These are phyloP conservation scores for Dendrocincla fuliginosa DNA, from an alignment of 2,797 vertebrate species.

Conservation along the genomic window DNA sequence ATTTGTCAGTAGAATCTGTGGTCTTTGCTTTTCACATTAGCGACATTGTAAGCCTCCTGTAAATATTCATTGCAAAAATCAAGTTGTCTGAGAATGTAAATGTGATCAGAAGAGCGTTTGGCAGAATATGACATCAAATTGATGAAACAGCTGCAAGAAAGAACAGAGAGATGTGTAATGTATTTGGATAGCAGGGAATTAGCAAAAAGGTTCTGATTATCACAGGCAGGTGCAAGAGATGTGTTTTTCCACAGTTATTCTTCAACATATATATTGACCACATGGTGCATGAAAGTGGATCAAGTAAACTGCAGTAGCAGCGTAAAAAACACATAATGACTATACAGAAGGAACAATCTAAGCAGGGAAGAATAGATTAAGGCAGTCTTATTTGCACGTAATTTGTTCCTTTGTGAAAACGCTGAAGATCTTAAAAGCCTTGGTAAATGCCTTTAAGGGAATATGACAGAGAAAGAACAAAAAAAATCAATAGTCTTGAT, in stretches of 20 bases:
- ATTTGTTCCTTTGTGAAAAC: slow-evolving; percentile 56
- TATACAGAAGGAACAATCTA: slow-evolving; percentile 32
- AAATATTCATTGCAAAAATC: slow-evolving; percentile 49
- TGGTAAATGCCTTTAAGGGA: slow-evolving; percentile 57
- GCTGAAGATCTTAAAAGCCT: slow-evolving; percentile 54
- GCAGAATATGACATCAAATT: slow-evolving; percentile 6
- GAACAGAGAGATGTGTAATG: slow-evolving; percentile 44
- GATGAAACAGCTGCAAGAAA: slow-evolving; percentile 51
- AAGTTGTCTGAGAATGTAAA: slow-evolving; percentile 34
- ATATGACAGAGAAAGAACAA: slow-evolving; percentile 10
- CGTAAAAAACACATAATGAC: slow-evolving; percentile 39
- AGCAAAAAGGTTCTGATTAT: slow-evolving; percentile 64
- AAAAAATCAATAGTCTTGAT: slow-evolving; percentile 56
- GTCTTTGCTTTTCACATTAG: background rate
- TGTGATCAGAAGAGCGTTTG: slow-evolving; percentile 3
- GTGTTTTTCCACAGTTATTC: slow-evolving; percentile 45
- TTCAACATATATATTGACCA: slow-evolving; percentile 48
- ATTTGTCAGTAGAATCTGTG: background rate
- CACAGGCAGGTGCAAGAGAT: slow-evolving; percentile 65
- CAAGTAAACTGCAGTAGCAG: slow-evolving; percentile 36
- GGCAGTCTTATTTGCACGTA: slow-evolving; percentile 45
- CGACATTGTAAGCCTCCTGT: background rate
- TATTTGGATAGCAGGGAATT: slow-evolving; percentile 64
- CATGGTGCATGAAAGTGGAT: slow-evolving; percentile 62
- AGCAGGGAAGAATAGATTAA: slow-evolving; percentile 15